A percentile compares a stretch with the other conserved stretches of the same genome.
These are phyloP conservation scores for Alcedo quadribrachys DNA, from an alignment of 2,797 vertebrate species.

Conservation along the genomic window DNA sequence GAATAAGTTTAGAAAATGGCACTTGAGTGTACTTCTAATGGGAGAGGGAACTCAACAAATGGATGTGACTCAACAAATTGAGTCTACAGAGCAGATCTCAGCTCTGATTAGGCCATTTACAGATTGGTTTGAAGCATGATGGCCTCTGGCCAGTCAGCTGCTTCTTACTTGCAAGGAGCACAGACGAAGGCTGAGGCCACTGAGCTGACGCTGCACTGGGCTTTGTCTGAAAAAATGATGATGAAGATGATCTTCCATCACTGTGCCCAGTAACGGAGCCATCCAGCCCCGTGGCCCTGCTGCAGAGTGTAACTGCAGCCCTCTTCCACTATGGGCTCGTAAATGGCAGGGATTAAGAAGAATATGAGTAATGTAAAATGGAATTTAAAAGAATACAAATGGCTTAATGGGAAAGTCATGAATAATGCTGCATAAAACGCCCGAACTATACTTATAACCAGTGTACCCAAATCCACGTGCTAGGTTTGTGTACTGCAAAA, in stretches of 20 bases:
- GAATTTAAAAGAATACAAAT: background rate
- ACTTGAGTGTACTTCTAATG: background rate
- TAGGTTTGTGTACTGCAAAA: background rate
- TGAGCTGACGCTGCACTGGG: background rate
- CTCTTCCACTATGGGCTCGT: background rate
- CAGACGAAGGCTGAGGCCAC: background rate
- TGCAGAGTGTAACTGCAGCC: background rate
- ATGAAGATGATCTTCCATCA: background rate
- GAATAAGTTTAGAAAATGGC: constrained; percentile 1
- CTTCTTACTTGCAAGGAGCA: background rate
- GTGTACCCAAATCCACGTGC: background rate
- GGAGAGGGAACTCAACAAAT: constrained; percentile 57
- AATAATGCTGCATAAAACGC: background rate
- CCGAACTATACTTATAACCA: background rate
- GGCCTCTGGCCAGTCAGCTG: constrained; percentile 38
- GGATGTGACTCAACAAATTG: constrained; percentile 65
- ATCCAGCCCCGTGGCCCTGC: background rate
- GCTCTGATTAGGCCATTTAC: constrained; percentile 34
- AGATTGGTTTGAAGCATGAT: constrained; percentile 15
- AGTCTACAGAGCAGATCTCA: constrained; percentile 19
- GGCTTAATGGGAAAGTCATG: background rate
- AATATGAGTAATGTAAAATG: background rate
- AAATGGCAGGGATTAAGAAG: background rate
- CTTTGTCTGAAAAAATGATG: background rate
- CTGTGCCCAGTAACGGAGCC: background rate